Conservation (phyloP, 2,888 invertebrate species). For the Steinernema carpocapsae region DNA sequence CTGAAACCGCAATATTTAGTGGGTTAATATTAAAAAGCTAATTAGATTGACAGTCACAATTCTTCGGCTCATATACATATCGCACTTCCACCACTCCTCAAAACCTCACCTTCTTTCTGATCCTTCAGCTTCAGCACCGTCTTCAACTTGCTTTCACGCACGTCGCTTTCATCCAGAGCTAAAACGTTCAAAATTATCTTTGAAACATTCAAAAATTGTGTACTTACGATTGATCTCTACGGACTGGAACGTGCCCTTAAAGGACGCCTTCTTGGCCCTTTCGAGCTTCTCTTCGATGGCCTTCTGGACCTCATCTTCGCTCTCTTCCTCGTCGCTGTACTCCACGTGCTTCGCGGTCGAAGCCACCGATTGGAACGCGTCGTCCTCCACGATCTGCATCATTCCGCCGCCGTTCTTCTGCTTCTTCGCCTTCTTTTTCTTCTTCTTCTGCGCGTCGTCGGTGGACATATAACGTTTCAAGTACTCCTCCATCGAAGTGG, state of each 20-base stretch:
- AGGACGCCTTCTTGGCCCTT: slow-evolving; percentile 1
- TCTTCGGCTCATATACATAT: neutral
- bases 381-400: too few relatives aligned
- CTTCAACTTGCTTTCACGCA: neutral
- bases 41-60: neutral
- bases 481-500: slow-evolving; percentile 7
- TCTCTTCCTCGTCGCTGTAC: too few relatives aligned
- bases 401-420: too few relatives aligned
- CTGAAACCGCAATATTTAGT: too few relatives aligned
- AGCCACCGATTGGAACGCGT: too few relatives aligned
- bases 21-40: neutral
- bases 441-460: neutral
- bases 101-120: neutral
- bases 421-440: too few relatives aligned
- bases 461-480: slow-evolving; percentile 11
- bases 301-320: neutral
- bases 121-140: neutral
- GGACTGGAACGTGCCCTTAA: neutral
- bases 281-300: neutral
- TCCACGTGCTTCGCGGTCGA: too few relatives aligned
- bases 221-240: neutral
- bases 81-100: neutral
- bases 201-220: neutral
- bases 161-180: neutral
- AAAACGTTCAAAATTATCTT: too few relatives aligned